Evolutionary conservation across 1,140 invertebrate species (phyloP).

Genomic region (Lasaia peninsularis): DNA sequence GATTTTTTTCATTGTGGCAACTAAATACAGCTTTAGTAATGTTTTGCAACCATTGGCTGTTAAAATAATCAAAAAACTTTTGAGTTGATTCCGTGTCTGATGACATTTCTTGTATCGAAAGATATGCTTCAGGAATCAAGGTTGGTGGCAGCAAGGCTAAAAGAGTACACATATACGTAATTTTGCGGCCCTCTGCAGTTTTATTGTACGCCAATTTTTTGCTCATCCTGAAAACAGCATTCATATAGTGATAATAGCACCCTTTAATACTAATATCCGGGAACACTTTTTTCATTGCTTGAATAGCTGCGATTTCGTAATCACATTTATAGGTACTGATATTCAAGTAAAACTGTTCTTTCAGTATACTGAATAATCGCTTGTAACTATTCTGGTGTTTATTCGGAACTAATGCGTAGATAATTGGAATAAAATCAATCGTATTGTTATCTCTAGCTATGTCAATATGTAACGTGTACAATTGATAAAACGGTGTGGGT

Average conservation of each 20-base stretch:
- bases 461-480: background rate
- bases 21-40: background rate
- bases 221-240: background rate
- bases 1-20: background rate
- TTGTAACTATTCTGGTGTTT: background rate
- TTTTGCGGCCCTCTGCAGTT: background rate
- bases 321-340: background rate
- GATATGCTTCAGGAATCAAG: no score
- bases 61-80: background rate
- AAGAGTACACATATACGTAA: background rate
- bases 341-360: background rate
- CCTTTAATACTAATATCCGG: background rate
- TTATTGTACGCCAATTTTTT: background rate
- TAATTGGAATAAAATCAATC: background rate
- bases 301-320: background rate
- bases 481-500: constrained; percentile 3
- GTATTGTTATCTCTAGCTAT: background rate
- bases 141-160: background rate
- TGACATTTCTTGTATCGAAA: constrained; percentile 1
- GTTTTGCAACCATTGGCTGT: background rate
- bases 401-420: background rate
- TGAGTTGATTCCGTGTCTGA: background rate
- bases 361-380: background rate
- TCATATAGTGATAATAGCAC: background rate
- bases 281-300: background rate